phyloP scores from a whole-genome alignment of 2,113 vertebrate genomes.

The Amphiprion percula region DNA sequence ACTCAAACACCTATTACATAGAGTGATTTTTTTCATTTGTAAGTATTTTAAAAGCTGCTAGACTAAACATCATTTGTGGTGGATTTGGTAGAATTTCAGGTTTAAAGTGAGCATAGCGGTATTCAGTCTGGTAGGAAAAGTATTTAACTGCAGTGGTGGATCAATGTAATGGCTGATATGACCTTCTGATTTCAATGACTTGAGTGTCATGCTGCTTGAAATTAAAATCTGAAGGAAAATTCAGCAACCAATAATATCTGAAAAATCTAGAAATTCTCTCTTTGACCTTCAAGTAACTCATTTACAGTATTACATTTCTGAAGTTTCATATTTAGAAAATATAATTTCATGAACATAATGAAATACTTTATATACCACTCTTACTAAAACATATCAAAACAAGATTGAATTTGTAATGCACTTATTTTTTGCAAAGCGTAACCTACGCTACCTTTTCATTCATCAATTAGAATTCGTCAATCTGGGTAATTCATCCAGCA shows the following conservation, averaged over 20 bases:
- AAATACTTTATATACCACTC: no score
- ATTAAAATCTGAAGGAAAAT: slow-evolving; percentile 14
- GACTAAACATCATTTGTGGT: neutral
- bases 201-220: slow-evolving; percentile 1
- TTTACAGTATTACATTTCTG: neutral
- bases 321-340: slow-evolving; percentile 1
- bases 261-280: slow-evolving; percentile 11
- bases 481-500: no score
- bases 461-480: no score
- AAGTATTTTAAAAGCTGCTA: neutral
- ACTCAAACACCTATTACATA: neutral
- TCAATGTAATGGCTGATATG: neutral
- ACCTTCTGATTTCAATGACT: slow-evolving; percentile 15
- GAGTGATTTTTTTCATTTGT: neutral
- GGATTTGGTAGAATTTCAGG: neutral
- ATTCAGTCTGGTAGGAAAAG: neutral
- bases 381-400: no score
- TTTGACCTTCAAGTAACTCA: slow-evolving; percentile 5
- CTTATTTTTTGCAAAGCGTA: no score
- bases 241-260: neutral
- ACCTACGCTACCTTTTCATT: no score
- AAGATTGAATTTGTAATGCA: no score
- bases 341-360: no score
- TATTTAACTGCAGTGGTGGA: neutral
- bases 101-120: neutral